A percentile compares a stretch with the other conserved stretches of the same genome.
Evolutionary conservation across 2,113 vertebrate species (phyloP).

Genomic region (Nothocercus nigrocapillus): DNA sequence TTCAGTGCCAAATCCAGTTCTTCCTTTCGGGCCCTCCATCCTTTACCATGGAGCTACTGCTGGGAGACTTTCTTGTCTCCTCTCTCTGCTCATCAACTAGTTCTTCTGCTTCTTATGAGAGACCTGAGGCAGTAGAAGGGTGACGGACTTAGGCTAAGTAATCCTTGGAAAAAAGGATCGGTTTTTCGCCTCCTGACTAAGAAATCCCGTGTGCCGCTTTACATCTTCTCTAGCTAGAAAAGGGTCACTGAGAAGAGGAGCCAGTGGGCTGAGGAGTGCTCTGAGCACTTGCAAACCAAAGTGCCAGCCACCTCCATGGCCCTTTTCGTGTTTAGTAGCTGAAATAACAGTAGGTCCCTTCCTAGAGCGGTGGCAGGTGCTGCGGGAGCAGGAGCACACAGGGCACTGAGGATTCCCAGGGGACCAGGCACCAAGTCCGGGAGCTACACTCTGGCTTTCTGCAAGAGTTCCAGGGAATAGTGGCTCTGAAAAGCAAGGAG

Average conservation of each 20-base stretch:
- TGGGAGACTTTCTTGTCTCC: not conserved
- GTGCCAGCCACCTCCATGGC: not conserved
- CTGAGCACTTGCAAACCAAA: rapidly evolving
- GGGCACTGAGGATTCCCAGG: not conserved
- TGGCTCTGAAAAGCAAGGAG: not conserved
- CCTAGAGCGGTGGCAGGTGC: not conserved
- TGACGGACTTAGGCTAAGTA: not conserved
- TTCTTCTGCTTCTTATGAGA: not conserved
- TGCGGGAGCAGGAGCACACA: not conserved
- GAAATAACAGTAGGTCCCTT: not conserved
- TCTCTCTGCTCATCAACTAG: not conserved
- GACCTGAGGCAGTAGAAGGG: not conserved
- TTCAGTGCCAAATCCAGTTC: not conserved
- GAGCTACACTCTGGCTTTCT: not conserved
- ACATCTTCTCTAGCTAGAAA: not conserved
- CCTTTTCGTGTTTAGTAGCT: not conserved
- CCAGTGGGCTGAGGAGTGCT: not conserved
- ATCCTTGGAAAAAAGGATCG: not conserved
- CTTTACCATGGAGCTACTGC: not conserved
- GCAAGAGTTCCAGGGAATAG: not conserved
- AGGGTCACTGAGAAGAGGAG: not conserved
- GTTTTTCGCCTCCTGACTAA: not conserved
- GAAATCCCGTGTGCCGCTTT: not conserved
- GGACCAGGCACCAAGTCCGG: not conserved
- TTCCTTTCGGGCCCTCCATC: not conserved